A percentile compares a stretch with the other conserved stretches of the same genome.
These are phyloP conservation scores for Anolis sagrei DNA, from an alignment of 2,113 vertebrate species.

Conservation along the genomic window DNA sequence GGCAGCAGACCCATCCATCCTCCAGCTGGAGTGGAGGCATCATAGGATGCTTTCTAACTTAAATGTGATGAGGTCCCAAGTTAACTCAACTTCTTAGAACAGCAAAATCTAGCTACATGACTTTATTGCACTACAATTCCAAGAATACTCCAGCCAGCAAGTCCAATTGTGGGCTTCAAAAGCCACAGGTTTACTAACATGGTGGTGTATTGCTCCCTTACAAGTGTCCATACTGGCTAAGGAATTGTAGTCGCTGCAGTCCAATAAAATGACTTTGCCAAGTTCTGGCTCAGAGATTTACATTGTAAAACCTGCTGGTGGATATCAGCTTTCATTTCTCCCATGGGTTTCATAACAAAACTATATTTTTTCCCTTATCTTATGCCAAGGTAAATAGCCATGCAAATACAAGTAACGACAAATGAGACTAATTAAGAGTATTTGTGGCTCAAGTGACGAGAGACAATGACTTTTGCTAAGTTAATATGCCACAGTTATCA, in stretches of 20 bases:
- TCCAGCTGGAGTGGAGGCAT: too few relatives aligned
- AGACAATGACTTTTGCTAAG: slow-evolving; percentile 11
- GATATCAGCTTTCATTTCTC: slow-evolving; percentile 14
- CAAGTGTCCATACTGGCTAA: too few relatives aligned
- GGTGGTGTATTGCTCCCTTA: too few relatives aligned
- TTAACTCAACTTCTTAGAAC: background rate
- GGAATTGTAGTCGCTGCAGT: too few relatives aligned
- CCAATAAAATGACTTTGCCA: background rate
- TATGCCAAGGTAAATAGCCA: slow-evolving; percentile 10
- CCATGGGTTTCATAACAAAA: slow-evolving; percentile 19
- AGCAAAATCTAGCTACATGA: too few relatives aligned
- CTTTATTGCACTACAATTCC: too few relatives aligned
- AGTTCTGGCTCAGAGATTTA: slow-evolving; percentile 9
- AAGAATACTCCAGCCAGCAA: too few relatives aligned
- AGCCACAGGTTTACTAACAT: too few relatives aligned
- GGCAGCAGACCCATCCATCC: too few relatives aligned
- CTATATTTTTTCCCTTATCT: background rate
- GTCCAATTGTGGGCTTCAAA: too few relatives aligned
- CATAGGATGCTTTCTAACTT: too few relatives aligned
- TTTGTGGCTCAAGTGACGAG: slow-evolving; percentile 13
- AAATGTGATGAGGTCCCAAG: too few relatives aligned
- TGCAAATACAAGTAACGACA: slow-evolving; percentile 23
- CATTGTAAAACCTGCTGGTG: slow-evolving; percentile 2
- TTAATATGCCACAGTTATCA: slow-evolving; percentile 22
- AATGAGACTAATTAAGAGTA: slow-evolving; percentile 39